Percentiles rank a stretch among this genome's conserved stretches.
phyloP scores from a whole-genome alignment of 2,113 vertebrate genomes.

The Lagopus muta region DNA sequence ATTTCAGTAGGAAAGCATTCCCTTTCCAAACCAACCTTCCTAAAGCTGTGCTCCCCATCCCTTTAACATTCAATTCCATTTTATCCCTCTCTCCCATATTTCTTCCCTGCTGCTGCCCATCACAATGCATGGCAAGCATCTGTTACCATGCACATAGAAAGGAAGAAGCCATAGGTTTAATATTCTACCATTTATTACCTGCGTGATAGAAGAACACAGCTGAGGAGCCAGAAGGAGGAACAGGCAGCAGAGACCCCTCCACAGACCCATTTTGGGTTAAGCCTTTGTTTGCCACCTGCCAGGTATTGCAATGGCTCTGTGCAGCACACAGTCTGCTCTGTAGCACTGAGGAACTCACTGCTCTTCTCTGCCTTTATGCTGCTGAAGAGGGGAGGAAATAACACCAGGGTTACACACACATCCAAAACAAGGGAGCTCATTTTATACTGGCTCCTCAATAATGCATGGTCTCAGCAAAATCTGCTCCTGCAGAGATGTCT shows the following conservation, averaged over 20 bases:
- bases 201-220: background rate
- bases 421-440: background rate
- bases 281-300: background rate
- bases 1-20: background rate
- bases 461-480: background rate
- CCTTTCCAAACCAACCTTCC: background rate
- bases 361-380: background rate
- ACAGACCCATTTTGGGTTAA: background rate
- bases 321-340: background rate
- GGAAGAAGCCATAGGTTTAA: background rate
- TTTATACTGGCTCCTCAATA: conserved; percentile 5
- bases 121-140: background rate
- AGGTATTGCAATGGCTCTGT: background rate
- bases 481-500: background rate
- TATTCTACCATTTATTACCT: background rate
- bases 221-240: background rate
- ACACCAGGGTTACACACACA: background rate
- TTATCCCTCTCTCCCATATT: background rate
- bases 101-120: background rate
- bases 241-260: accelerated
- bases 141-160: accelerated
- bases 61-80: background rate
- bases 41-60: background rate
- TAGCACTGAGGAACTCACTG: background rate
- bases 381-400: background rate